phyloP scores from a whole-genome alignment of 2,888 invertebrate genomes.

The Drosophila bunnanda region DNA sequence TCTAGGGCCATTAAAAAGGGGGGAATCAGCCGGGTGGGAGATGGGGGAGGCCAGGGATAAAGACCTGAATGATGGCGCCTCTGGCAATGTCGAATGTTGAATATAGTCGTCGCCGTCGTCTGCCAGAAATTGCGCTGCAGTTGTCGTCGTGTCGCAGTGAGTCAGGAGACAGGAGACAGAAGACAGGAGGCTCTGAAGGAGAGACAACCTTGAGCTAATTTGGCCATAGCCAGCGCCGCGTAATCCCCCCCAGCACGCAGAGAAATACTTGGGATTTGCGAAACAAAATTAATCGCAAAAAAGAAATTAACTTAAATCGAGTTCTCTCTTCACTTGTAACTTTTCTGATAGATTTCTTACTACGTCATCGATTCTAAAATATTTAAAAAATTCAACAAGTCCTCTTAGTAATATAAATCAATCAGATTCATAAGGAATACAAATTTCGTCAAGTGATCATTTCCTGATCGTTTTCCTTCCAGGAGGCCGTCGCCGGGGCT shows the following conservation, averaged over 20 bases:
- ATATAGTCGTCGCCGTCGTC: conserved; percentile 35
- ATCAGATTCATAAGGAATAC: background rate
- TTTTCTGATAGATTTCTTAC: no score
- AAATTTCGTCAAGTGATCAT: conserved; percentile 5
- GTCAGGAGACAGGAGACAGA: conserved; percentile 14
- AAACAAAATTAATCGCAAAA: background rate
- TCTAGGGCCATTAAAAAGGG: conserved; percentile 68
- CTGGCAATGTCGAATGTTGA: conserved; percentile 32
- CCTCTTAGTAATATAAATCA: background rate
- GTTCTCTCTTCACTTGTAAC: background rate
- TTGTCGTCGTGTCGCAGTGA: conserved; percentile 64
- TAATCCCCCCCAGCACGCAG: conserved; percentile 5
- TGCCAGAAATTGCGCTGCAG: conserved; percentile 79
- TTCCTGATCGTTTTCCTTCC: conserved; percentile 52
- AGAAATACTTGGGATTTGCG: background rate
- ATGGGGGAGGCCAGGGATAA: conserved; percentile 33
- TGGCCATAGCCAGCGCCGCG: conserved; percentile 53
- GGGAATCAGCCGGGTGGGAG: conserved; percentile 2
- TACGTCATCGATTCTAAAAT: background rate
- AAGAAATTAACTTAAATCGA: background rate
- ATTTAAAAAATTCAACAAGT: background rate
- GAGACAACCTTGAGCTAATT: conserved; percentile 80
- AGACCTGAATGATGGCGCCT: conserved; percentile 65
- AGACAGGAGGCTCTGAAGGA: conserved; percentile 38
- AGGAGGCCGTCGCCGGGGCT: conserved; percentile 67